phyloP scores from a whole-genome alignment of 2,797 vertebrate species.

The Lutjanus campechanus region DNA sequence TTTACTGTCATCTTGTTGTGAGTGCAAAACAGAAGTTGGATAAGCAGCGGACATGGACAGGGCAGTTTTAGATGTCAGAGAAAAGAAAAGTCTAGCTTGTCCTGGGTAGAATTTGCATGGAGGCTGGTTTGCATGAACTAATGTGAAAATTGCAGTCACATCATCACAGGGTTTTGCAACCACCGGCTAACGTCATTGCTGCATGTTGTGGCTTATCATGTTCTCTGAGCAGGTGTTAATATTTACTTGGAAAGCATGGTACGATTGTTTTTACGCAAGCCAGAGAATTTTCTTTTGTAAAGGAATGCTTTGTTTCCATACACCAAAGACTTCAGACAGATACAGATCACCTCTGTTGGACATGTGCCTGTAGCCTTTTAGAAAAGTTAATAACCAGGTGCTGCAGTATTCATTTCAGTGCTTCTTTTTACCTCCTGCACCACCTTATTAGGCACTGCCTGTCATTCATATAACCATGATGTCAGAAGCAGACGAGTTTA shows the following conservation, averaged over 20 bases:
- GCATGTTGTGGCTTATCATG: slow-evolving; percentile 50
- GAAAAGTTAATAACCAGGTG: slow-evolving; percentile 73
- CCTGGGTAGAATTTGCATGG: slow-evolving; percentile 62
- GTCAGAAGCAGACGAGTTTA: slow-evolving; percentile 56
- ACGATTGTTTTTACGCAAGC: slow-evolving; percentile 11
- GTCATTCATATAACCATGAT: slow-evolving; percentile 52
- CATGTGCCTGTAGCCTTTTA: slow-evolving; percentile 32
- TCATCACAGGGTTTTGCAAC: slow-evolving; percentile 54
- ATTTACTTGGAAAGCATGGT: slow-evolving; percentile 15
- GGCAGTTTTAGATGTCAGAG: background rate
- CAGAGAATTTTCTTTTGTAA: slow-evolving; percentile 18
- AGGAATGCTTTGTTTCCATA: slow-evolving; percentile 48
- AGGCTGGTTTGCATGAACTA: slow-evolving; percentile 68
- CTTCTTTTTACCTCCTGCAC: slow-evolving; percentile 36
- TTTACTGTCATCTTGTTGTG: background rate
- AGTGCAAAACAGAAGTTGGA: slow-evolving; percentile 10
- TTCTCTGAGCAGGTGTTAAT: slow-evolving; percentile 19
- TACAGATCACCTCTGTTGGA: slow-evolving; percentile 29
- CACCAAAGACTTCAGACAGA: slow-evolving; percentile 21
- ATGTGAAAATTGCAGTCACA: slow-evolving; percentile 28
- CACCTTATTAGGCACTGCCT: slow-evolving; percentile 38
- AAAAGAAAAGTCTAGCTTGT: slow-evolving; percentile 13
- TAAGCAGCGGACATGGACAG: background rate
- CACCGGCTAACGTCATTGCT: slow-evolving; percentile 29
- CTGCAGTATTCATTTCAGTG: slow-evolving; percentile 40